These are phyloP conservation scores for Percopsis omiscomaycus DNA, from an alignment of 2,797 vertebrate species.

Conservation along the genomic window DNA sequence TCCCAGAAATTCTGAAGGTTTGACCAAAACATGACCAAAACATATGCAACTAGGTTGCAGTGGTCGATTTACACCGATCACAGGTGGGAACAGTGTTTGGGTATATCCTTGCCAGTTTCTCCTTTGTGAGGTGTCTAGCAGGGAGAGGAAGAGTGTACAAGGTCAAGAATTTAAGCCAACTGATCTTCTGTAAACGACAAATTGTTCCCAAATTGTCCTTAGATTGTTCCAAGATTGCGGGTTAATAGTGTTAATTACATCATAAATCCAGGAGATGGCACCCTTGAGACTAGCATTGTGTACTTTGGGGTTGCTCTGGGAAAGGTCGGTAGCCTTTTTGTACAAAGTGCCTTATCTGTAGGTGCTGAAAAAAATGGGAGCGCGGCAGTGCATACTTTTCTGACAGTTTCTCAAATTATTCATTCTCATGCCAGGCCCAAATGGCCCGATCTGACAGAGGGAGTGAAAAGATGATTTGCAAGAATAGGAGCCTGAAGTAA, in stretches of 20 bases:
- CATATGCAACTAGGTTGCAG: conserved; percentile 1
- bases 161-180: neutral
- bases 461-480: neutral
- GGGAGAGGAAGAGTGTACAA: conserved; percentile 6
- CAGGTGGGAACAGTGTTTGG: neutral
- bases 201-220: neutral
- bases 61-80: neutral
- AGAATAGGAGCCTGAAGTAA: conserved; percentile 6
- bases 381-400: conserved; percentile 4
- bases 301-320: conserved; percentile 1
- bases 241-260: neutral
- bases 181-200: conserved; percentile 3
- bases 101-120: conserved; percentile 8
- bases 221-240: neutral
- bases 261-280: conserved; percentile 3
- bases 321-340: neutral
- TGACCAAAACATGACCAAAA: neutral
- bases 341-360: neutral
- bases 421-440: conserved; percentile 6
- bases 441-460: neutral
- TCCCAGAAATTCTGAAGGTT: neutral
- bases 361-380: conserved; percentile 5
- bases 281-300: neutral
- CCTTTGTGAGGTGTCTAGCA: conserved; percentile 9
- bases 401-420: conserved; percentile 6